Conservation (phyloP, 2,888 invertebrate genomes). For the Conomelus anceps region DNA sequence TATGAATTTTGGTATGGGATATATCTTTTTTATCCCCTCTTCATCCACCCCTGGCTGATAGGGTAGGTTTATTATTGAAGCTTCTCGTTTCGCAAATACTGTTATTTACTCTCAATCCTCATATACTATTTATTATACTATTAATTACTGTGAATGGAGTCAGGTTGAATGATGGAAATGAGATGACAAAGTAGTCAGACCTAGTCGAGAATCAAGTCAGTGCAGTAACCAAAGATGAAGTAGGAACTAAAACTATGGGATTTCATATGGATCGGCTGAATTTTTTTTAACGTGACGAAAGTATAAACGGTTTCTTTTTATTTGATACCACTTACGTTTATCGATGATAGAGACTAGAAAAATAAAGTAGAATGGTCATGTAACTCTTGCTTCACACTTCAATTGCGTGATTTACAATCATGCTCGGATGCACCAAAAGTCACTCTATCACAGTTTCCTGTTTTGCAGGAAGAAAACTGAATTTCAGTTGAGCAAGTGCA, state of each 20-base stretch:
- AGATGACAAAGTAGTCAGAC: neutral
- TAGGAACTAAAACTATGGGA: no score
- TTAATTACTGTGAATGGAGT: no score
- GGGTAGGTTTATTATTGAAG: no score
- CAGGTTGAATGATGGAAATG: no score
- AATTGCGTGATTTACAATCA: neutral
- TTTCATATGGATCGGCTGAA: neutral
- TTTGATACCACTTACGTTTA: neutral
- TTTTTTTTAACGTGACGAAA: neutral
- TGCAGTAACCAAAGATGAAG: no score
- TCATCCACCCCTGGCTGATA: no score
- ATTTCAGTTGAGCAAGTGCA: neutral
- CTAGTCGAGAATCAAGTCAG: neutral
- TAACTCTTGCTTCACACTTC: neutral
- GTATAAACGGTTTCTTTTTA: neutral
- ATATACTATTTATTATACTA: no score
- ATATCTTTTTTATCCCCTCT: no score
- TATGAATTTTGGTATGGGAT: no score
- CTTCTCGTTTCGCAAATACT: neutral
- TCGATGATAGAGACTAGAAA: no score
- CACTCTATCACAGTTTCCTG: neutral
- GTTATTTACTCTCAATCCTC: no score
- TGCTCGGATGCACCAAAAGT: neutral
- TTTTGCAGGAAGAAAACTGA: neutral
- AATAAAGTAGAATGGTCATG: neutral